Conservation (phyloP, 2,797 vertebrate species). For the Acrossocheilus wenchowensis region DNA sequence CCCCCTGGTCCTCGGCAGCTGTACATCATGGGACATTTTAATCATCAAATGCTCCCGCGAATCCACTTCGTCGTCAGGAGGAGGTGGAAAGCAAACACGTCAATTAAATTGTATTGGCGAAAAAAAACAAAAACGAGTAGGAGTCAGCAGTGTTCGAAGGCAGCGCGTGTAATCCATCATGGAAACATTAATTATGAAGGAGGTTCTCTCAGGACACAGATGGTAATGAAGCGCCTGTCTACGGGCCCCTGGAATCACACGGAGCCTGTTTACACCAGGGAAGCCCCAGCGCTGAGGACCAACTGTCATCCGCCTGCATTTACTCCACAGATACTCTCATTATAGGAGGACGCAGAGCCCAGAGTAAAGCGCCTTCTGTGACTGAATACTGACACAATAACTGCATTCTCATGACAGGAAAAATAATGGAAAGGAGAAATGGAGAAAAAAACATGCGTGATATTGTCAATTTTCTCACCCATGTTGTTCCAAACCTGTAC, state of each 20-base stretch:
- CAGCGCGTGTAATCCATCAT: slow-evolving; percentile 79
- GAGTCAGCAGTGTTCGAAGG: slow-evolving; percentile 73
- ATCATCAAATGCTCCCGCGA: slow-evolving; percentile 66
- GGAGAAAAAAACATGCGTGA: background rate
- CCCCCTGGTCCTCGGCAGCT: slow-evolving; percentile 62
- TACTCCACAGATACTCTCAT: background rate
- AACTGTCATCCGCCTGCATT: slow-evolving; percentile 56
- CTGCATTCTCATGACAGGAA: background rate
- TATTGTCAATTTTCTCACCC: background rate
- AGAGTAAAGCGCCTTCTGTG: background rate
- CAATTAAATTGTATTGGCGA: slow-evolving; percentile 53
- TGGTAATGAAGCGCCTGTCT: slow-evolving; percentile 79
- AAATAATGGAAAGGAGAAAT: background rate
- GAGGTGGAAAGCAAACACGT: slow-evolving; percentile 47
- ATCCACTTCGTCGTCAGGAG: slow-evolving; percentile 30
- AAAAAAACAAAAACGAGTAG: slow-evolving; percentile 51
- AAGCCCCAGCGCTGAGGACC: slow-evolving; percentile 52
- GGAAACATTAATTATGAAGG: slow-evolving; percentile 80
- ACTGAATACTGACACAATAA: slow-evolving; percentile 9
- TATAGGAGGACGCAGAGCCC: background rate
- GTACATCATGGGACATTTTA: slow-evolving; percentile 76
- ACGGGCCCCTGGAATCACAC: slow-evolving; percentile 66
- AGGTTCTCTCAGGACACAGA: slow-evolving; percentile 77
- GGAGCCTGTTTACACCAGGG: slow-evolving; percentile 57
- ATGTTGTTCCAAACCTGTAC: background rate